phyloP scores from a whole-genome alignment of 2,888 invertebrate species.

The Tromatobia lineatoria region DNA sequence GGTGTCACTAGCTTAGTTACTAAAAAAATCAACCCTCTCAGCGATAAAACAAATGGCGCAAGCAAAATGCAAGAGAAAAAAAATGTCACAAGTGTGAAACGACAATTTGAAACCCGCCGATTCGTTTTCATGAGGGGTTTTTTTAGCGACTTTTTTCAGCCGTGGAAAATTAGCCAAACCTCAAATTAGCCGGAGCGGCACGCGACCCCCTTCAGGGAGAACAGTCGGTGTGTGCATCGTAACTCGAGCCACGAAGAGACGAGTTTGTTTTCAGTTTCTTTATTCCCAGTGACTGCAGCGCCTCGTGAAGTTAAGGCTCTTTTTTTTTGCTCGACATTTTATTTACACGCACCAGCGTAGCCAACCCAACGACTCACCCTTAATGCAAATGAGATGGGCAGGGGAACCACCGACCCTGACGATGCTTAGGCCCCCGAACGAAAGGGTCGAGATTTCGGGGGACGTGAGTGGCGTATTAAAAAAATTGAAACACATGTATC shows the following conservation, averaged over 20 bases:
- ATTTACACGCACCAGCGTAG: constrained; percentile 71
- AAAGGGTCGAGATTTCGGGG: constrained; percentile 53
- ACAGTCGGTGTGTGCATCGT: constrained; percentile 42
- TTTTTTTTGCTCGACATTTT: constrained; percentile 68
- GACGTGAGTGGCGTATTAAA: constrained; percentile 5
- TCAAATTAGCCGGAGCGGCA: constrained; percentile 77
- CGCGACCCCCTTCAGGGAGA: constrained; percentile 50
- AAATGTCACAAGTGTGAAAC: constrained; percentile 52
- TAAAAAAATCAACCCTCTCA: too few species aligned
- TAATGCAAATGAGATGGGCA: constrained; percentile 66
- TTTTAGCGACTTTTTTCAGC: constrained; percentile 66
- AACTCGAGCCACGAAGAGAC: constrained; percentile 64
- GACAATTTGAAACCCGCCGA: constrained; percentile 74
- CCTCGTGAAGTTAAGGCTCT: constrained; percentile 63
- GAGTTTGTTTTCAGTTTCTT: constrained; percentile 75
- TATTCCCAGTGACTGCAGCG: constrained; percentile 41
- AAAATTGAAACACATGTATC: constrained; percentile 25
- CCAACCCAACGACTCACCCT: constrained; percentile 67
- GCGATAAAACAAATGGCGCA: too few species aligned
- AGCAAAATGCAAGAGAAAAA: too few species aligned
- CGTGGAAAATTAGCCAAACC: constrained; percentile 81
- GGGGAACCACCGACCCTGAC: constrained; percentile 43
- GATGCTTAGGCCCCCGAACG: constrained; percentile 12
- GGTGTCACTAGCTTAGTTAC: too few species aligned
- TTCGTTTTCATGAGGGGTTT: constrained; percentile 75